Percentiles rank a stretch among this genome's conserved stretches.
Evolutionary conservation across 2,113 vertebrate species (phyloP).

Genomic region (Talpa occidentalis): DNA sequence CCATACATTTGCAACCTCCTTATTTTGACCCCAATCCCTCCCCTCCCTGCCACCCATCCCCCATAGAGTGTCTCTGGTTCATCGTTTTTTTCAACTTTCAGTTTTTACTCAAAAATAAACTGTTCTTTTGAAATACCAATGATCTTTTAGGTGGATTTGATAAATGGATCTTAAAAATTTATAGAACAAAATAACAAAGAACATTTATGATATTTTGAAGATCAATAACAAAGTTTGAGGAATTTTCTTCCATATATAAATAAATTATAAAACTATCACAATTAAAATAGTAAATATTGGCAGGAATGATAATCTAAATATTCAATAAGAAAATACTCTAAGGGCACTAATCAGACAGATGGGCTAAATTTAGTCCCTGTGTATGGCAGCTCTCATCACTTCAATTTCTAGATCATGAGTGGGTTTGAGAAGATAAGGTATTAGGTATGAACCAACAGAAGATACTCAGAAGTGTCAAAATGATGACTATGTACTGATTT

Average conservation of each 20-base stretch:
- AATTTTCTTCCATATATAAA: neutral
- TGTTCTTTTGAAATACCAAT: neutral
- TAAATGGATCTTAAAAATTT: neutral
- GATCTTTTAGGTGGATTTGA: neutral
- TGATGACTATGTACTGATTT: no score
- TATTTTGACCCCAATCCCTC: no score
- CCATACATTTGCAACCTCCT: no score
- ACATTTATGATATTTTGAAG: neutral
- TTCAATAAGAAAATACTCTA: neutral
- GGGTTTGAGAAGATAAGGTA: neutral
- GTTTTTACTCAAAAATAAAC: neutral
- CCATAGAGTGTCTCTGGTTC: no score
- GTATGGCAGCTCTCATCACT: neutral
- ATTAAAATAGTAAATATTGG: neutral
- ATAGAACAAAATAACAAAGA: neutral
- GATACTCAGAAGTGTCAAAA: no score
- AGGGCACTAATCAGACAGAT: neutral
- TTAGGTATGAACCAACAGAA: neutral
- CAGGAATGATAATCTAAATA: neutral
- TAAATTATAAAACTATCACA: neutral
- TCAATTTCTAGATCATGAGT: neutral
- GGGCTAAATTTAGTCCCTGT: neutral
- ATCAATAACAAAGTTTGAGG: neutral
- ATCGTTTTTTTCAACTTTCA: slow-evolving; percentile 1
- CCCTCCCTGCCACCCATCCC: no score